Conservation (phyloP, 2,797 vertebrate genomes). For the Tapirus indicus region DNA sequence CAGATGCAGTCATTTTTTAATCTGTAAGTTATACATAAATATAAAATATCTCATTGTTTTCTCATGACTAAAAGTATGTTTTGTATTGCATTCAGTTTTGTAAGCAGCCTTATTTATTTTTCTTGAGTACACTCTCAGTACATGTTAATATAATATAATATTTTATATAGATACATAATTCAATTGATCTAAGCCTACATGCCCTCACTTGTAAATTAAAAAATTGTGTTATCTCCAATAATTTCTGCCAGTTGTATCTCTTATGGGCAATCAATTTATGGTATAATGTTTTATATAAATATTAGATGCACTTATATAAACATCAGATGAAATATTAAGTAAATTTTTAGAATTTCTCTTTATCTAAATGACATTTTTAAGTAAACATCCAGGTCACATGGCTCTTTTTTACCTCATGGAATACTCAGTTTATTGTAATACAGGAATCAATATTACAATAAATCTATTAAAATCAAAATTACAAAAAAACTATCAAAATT, state of each 20-base stretch:
- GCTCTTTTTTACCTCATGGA: neutral
- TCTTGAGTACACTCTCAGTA: neutral
- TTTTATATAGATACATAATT: neutral
- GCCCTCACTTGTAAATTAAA: neutral
- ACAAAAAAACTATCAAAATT: neutral
- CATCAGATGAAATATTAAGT: neutral
- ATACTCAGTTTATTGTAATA: neutral
- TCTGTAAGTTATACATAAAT: neutral
- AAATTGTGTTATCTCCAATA: neutral
- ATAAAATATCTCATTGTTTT: constrained; percentile 4
- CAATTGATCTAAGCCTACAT: neutral
- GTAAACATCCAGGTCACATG: neutral
- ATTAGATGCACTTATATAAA: neutral
- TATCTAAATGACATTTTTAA: neutral
- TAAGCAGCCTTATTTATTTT: neutral
- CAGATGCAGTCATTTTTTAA: neutral
- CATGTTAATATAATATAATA: neutral
- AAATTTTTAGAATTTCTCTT: neutral
- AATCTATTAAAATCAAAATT: neutral
- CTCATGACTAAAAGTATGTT: neutral
- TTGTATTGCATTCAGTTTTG: neutral
- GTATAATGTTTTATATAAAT: neutral
- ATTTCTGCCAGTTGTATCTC: neutral
- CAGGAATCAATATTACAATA: neutral
- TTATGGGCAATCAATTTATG: neutral